Conservation (phyloP, 2,113 vertebrate species). For the Neodon shergylaensis region DNA sequence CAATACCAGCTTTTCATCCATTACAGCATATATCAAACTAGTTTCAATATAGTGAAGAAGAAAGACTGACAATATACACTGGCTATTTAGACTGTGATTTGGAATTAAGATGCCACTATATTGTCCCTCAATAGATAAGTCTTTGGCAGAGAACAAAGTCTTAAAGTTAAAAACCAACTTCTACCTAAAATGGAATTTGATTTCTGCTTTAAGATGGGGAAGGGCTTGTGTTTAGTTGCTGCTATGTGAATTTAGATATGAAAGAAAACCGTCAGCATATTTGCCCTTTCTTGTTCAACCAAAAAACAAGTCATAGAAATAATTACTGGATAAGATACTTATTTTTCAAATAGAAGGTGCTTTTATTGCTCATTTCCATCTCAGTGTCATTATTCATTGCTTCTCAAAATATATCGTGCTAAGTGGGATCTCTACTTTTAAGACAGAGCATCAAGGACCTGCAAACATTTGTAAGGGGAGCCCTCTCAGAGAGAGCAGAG, state of each 20-base stretch:
- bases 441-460: slow-evolving; percentile 78
- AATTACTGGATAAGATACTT: slow-evolving; percentile 85
- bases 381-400: slow-evolving; percentile 72
- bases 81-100: slow-evolving; percentile 62
- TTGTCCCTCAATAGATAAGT: slow-evolving; percentile 66
- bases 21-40: slow-evolving; percentile 64
- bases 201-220: slow-evolving; percentile 34
- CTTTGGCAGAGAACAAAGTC: slow-evolving; percentile 58
- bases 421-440: slow-evolving; percentile 82
- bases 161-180: slow-evolving; percentile 44
- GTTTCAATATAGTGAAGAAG: slow-evolving; percentile 69
- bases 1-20: slow-evolving; percentile 51
- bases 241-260: slow-evolving; percentile 78
- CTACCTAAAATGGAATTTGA: slow-evolving; percentile 22
- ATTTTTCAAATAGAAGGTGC: slow-evolving; percentile 85
- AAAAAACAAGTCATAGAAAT: slow-evolving; percentile 78
- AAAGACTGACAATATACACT: slow-evolving; percentile 70
- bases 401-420: slow-evolving; percentile 80
- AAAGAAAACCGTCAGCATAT: slow-evolving; percentile 76
- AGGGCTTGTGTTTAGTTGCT: slow-evolving; percentile 54
- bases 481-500: slow-evolving; percentile 73
- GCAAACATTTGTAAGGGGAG: slow-evolving; percentile 80
- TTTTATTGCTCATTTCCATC: slow-evolving; percentile 81
- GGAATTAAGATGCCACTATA: slow-evolving; percentile 63
- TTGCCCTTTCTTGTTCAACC: slow-evolving; percentile 83